Evolutionary conservation across 2,797 vertebrate genomes (phyloP).

Genomic region (Leptatherina wallacei): DNA sequence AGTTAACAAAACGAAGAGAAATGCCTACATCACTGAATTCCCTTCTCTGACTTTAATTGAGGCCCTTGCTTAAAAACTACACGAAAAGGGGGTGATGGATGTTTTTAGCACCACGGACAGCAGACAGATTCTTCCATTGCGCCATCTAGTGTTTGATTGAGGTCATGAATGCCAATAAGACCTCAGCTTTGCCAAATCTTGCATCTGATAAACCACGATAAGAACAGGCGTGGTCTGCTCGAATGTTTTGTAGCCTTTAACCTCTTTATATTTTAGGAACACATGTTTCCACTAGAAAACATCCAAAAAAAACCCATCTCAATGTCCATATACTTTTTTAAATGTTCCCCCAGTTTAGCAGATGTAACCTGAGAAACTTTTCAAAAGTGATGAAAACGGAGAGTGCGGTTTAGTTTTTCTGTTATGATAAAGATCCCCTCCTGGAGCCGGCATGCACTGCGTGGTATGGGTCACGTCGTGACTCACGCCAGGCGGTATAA

Average conservation of each 20-base stretch:
- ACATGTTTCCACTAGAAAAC: not conserved
- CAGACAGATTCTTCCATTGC: not conserved
- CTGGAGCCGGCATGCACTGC: constrained; percentile 10
- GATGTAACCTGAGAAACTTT: not conserved
- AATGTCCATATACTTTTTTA: not conserved
- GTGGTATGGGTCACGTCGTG: constrained; percentile 41
- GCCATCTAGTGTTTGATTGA: constrained; percentile 42
- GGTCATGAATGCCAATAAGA: constrained; percentile 3
- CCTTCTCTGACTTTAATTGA: not conserved
- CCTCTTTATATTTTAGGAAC: not conserved
- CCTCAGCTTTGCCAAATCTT: not conserved
- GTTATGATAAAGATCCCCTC: constrained; percentile 8
- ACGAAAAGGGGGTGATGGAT: not conserved
- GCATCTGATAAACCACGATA: not conserved
- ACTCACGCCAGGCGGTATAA: constrained; percentile 63
- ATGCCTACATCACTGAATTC: not conserved
- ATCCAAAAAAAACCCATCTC: not conserved
- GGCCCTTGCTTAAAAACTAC: not conserved
- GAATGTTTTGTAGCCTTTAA: not conserved
- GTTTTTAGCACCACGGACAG: constrained; percentile 84
- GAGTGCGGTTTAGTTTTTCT: constrained; percentile 3
- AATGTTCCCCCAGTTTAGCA: no score
- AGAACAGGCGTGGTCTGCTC: not conserved
- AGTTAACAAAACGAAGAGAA: constrained; percentile 21
- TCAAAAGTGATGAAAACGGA: not conserved